Evolutionary conservation across 2,113 vertebrate species (phyloP).

Genomic region (Esox niger): DNA sequence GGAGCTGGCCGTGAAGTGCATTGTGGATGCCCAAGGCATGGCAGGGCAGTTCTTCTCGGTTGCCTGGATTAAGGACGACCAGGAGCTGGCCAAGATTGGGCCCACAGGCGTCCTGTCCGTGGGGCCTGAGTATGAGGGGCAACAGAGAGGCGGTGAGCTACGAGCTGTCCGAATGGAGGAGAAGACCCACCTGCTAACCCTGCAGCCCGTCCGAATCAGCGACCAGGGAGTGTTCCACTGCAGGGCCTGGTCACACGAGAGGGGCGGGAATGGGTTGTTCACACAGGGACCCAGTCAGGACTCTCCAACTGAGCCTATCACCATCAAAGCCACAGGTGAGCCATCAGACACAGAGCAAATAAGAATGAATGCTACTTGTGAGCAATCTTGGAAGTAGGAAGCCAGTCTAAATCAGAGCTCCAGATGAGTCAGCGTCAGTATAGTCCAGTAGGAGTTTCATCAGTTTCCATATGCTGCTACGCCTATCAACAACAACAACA

Average conservation of each 20-base stretch:
- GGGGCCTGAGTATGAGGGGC: constrained; percentile 45
- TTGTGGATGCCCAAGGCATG: constrained; percentile 45
- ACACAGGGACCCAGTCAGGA: constrained; percentile 38
- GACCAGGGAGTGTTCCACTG: constrained; percentile 79
- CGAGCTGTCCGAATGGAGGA: constrained; percentile 59
- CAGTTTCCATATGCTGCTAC: too few species aligned
- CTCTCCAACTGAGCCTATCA: constrained; percentile 45
- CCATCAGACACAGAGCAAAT: constrained; percentile 2
- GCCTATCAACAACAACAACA: too few species aligned
- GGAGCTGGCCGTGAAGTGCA: constrained; percentile 69
- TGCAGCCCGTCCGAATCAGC: constrained; percentile 62
- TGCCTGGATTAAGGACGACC: constrained; percentile 64
- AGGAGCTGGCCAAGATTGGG: constrained; percentile 67
- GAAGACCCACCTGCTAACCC: constrained; percentile 64
- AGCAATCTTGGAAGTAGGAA: too few species aligned
- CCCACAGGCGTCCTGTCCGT: constrained; percentile 66
- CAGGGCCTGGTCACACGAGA: constrained; percentile 63
- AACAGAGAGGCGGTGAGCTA: constrained; percentile 67
- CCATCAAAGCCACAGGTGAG: constrained; percentile 61
- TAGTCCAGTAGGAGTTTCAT: too few species aligned
- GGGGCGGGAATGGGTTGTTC: constrained; percentile 46
- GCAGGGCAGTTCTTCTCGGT: constrained; percentile 65
- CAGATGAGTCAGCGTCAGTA: too few species aligned
- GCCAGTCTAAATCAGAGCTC: too few species aligned
- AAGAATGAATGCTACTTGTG: not conserved